Percentiles rank a stretch among this genome's conserved stretches.
phyloP scores from a whole-genome alignment of 2,797 vertebrate species.

The Nyctibius grandis region DNA sequence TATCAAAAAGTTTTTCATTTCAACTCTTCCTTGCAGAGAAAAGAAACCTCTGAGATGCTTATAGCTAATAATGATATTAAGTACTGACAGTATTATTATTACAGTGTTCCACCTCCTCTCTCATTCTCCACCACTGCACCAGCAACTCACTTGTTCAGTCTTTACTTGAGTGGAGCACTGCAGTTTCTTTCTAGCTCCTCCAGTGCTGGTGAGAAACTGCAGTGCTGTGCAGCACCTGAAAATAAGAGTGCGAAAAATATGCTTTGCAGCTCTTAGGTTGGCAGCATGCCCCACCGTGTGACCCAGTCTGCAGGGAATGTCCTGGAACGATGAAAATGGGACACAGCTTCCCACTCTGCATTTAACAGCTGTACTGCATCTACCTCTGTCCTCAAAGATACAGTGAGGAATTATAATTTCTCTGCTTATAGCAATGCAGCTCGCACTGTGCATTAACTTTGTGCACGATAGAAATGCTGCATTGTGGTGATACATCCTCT shows the following conservation, averaged over 20 bases:
- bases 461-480: not conserved
- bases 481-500: not conserved
- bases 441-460: not conserved
- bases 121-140: not conserved
- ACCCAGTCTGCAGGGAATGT: not conserved
- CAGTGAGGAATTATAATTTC: not conserved
- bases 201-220: not conserved
- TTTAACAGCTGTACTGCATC: not conserved
- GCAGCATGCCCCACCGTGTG: not conserved
- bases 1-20: not conserved
- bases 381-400: not conserved
- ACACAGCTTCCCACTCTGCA: not conserved
- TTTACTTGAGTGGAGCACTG: not conserved
- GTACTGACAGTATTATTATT: not conserved
- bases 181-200: not conserved
- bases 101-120: not conserved
- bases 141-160: not conserved
- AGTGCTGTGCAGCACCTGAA: not conserved
- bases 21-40: not conserved
- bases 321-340: not conserved
- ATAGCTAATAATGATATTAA: not conserved
- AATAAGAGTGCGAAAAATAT: not conserved
- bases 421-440: not conserved
- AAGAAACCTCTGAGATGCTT: not conserved
- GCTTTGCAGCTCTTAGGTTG: conserved; percentile 12